Evolutionary conservation across 2,888 invertebrate genomes (phyloP).

Genomic region (Rhodophaea formosa): DNA sequence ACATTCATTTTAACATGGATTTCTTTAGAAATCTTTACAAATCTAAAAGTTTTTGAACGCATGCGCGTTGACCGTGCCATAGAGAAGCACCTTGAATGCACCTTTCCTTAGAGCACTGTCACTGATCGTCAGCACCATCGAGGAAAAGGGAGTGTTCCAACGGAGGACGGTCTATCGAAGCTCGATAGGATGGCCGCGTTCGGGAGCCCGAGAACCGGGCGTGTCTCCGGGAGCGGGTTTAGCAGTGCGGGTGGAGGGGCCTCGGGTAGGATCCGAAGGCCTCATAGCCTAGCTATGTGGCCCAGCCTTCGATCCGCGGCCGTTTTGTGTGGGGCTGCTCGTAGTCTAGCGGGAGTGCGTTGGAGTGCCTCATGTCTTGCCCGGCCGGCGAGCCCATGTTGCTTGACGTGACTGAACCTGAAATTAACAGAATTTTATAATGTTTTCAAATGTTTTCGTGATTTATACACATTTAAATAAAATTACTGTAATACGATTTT

Average conservation of each 20-base stretch:
- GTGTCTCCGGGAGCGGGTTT: conserved; percentile 41
- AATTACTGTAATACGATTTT: no score
- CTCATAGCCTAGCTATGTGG: conserved; percentile 87
- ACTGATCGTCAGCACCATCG: conserved; percentile 31
- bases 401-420: conserved; percentile 91
- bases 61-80: conserved; percentile 52
- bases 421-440: no score
- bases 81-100: conserved; percentile 58
- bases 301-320: conserved; percentile 95
- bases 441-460: no score
- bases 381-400: conserved; percentile 88
- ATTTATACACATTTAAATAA: no score
- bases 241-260: conserved; percentile 79
- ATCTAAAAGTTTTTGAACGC: conserved; percentile 19
- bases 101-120: conserved; percentile 56
- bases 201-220: conserved; percentile 22
- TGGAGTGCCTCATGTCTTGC: conserved; percentile 76
- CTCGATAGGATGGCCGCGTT: conserved; percentile 47
- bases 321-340: conserved; percentile 87
- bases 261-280: conserved; percentile 76
- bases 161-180: conserved; percentile 45
- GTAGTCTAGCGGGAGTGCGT: conserved; percentile 71
- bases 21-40: conserved; percentile 30
- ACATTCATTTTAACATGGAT: conserved; percentile 51
- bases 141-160: conserved; percentile 34